Percentiles rank a stretch among this genome's conserved stretches.
phyloP scores from a whole-genome alignment of 2,888 invertebrate genomes.

The Amphipyra tragopoginis region DNA sequence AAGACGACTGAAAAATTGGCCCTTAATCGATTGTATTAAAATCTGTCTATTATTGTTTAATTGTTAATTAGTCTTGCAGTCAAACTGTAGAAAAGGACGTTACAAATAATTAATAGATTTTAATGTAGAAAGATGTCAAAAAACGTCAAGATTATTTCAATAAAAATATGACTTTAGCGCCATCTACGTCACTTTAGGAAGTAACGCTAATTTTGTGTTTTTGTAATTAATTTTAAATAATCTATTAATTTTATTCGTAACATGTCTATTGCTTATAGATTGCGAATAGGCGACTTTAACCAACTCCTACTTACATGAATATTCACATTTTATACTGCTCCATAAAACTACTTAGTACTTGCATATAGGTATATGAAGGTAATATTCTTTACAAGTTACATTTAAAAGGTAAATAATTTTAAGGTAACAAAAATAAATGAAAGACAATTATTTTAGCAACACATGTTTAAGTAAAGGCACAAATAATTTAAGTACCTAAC shows the following conservation, averaged over 20 bases:
- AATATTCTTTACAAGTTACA: slow-evolving; percentile 27
- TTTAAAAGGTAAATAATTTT: slow-evolving; percentile 45
- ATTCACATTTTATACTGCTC: slow-evolving; percentile 51
- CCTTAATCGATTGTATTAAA: slow-evolving; percentile 3
- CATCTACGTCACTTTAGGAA: slow-evolving; percentile 17
- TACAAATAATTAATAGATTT: not conserved
- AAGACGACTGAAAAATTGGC: too few relatives aligned
- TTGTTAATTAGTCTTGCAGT: slow-evolving; percentile 10
- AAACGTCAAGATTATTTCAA: slow-evolving; percentile 10
- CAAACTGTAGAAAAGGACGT: slow-evolving; percentile 12
- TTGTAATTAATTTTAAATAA: slow-evolving; percentile 48
- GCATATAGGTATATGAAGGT: slow-evolving; percentile 12
- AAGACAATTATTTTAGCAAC: slow-evolving; percentile 58
- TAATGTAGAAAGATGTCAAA: slow-evolving; percentile 26
- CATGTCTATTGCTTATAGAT: slow-evolving; percentile 70
- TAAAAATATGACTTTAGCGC: slow-evolving; percentile 16
- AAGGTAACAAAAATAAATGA: slow-evolving; percentile 67
- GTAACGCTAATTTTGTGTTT: slow-evolving; percentile 14
- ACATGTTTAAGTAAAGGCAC: slow-evolving; percentile 76
- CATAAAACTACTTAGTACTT: slow-evolving; percentile 49
- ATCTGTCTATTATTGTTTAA: slow-evolving; percentile 12
- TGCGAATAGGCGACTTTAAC: slow-evolving; percentile 64
- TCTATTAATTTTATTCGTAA: slow-evolving; percentile 53
- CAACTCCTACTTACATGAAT: slow-evolving; percentile 39
- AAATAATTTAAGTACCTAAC: slow-evolving; percentile 82